phyloP scores from a whole-genome alignment of 2,888 invertebrate genomes.

The Ischnus inquisitorius region DNA sequence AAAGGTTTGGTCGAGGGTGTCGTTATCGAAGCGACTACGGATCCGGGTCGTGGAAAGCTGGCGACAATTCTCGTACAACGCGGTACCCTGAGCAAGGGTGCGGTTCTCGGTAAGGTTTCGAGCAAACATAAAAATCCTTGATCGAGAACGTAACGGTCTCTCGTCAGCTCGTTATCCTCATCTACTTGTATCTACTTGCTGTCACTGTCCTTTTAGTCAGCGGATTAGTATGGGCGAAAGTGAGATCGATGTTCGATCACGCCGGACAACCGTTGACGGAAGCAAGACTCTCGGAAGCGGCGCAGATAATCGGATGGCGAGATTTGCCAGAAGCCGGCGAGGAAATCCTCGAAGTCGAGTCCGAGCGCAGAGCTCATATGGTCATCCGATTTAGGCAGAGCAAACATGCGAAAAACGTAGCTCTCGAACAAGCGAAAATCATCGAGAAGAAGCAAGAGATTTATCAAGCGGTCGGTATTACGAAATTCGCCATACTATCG shows the following conservation, averaged over 20 bases:
- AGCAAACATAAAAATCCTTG: neutral
- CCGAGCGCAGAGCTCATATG: conserved; percentile 90
- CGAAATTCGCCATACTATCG: neutral
- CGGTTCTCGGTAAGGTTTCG: conserved; percentile 84
- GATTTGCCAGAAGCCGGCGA: conserved; percentile 96
- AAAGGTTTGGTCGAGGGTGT: conserved; percentile 95
- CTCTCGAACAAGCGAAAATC: conserved; percentile 87
- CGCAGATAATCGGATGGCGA: conserved; percentile 96
- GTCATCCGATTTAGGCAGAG: conserved; percentile 89
- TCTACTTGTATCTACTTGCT: conserved; percentile 87
- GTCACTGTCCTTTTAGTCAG: conserved; percentile 88
- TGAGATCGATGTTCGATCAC: conserved; percentile 93
- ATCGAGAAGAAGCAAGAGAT: conserved; percentile 89
- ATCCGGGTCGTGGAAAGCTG: conserved; percentile 89
- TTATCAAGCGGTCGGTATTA: conserved; percentile 86
- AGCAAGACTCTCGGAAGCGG: conserved; percentile 93
- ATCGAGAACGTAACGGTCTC: neutral
- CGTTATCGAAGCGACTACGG: conserved; percentile 94
- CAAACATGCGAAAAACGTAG: conserved; percentile 88
- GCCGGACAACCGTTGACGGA: conserved; percentile 89
- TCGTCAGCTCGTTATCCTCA: neutral
- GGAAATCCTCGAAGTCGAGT: conserved; percentile 92
- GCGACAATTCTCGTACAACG: conserved; percentile 88
- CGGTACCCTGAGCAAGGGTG: conserved; percentile 88
- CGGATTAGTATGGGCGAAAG: conserved; percentile 94